Evolutionary conservation across 2,113 vertebrate species (phyloP).

Genomic region (Hyaena hyaena): DNA sequence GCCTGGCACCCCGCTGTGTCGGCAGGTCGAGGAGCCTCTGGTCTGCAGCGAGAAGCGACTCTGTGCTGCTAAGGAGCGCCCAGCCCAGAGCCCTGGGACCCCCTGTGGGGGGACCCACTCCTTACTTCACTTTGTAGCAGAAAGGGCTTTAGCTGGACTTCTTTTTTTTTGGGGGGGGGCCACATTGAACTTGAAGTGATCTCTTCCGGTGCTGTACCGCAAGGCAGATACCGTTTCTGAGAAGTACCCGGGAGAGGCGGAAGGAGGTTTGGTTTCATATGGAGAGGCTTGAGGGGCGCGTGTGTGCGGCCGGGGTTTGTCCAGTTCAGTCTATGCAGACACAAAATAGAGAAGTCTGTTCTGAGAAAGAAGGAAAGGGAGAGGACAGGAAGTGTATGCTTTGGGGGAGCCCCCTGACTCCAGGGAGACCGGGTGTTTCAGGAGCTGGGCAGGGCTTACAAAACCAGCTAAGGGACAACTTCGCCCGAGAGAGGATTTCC

Average conservation of each 20-base stretch:
- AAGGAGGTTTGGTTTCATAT: background rate
- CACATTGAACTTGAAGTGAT: background rate
- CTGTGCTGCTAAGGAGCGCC: background rate
- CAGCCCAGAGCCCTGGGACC: background rate
- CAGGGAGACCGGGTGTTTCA: background rate
- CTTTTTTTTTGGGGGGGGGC: background rate
- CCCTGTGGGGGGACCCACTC: background rate
- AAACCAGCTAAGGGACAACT: background rate
- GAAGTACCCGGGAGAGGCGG: background rate
- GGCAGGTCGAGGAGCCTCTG: constrained; percentile 89
- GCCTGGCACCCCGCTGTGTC: constrained; percentile 91
- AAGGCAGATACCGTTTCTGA: background rate
- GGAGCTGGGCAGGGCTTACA: background rate
- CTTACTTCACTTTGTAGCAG: background rate
- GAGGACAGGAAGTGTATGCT: background rate
- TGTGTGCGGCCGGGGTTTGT: background rate
- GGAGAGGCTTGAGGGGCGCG: background rate
- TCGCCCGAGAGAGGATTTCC: constrained; percentile 67
- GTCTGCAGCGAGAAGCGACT: constrained; percentile 66
- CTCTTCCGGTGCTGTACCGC: background rate
- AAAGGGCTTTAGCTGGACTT: background rate
- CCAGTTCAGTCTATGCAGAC: background rate
- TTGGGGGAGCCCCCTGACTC: background rate
- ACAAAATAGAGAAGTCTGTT: background rate
- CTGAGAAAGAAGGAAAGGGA: background rate